Evolutionary conservation across 1,140 invertebrate genomes (phyloP), one percentile per base, ranked within the genome.

Genomic region (Heliothis virescens): DNA sequence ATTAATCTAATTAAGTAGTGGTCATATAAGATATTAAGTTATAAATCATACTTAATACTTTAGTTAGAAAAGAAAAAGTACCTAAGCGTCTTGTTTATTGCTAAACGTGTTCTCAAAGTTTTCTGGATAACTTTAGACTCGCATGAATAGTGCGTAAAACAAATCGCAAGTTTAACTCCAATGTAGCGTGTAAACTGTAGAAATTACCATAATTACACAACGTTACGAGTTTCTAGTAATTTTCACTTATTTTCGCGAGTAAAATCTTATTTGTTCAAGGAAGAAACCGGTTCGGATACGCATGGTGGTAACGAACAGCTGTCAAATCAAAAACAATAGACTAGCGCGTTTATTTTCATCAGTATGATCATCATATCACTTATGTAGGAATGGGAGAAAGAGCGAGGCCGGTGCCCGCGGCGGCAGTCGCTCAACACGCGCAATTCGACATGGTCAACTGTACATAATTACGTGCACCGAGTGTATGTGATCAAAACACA

Each of bases 401-500:
- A 92, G 89, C 85, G 87, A 86, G 84, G 87, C 88, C 89, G 89
- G 78, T 87, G 89, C 82, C 85, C 87, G 91, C 87, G 63, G 74
- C 83, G 86, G 85, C 92, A 94, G 92, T 94, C 91, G 89, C 82
- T 87, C 87, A 74, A 87, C 91, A 89, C 92, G 89, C 89, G 89
- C 90, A 93, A 92, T 94, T 92, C 91, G 91, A 94, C 85, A 94
- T 94, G 91, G 91, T 92, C 92, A 94, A 90, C 89, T 92, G 86
- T 90, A 91, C 84, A 87, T 90, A 90, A 92, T 90, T 88, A 91
- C 83, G 79, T 77, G 80, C 79, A 86, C 77, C 82, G 52, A 78
- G 83, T 83, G 60, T 71, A 41, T 76, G 29, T 76, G 52, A 75
- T 69, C 77, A 79, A 75, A 82, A 79, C 52, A 87, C 83, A 86